Evolutionary conservation across 2,113 vertebrate species (phyloP).

Genomic region (Scatophagus argus): DNA sequence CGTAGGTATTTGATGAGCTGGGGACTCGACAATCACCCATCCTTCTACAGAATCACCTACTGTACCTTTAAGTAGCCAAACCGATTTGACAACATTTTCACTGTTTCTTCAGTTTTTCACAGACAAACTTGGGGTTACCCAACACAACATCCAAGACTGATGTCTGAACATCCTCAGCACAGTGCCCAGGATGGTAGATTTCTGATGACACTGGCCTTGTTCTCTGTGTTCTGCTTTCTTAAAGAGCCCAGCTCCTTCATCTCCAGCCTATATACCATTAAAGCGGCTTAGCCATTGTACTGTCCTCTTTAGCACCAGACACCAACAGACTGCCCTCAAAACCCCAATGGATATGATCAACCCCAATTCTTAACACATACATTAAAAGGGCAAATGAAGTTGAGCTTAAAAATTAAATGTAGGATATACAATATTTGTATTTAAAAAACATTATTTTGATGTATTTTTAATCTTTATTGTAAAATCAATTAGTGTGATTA

Average conservation of each 20-base stretch:
- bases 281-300: slow-evolving; percentile 51
- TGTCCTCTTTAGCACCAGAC: slow-evolving; percentile 15
- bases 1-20: no score
- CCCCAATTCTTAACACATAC: background rate
- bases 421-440: background rate
- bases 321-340: background rate
- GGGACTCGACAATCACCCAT: no score
- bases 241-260: slow-evolving; percentile 6
- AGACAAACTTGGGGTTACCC: no score
- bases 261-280: slow-evolving; percentile 12
- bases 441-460: background rate
- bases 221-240: background rate
- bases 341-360: background rate
- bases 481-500: background rate
- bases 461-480: no score
- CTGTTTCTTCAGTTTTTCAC: background rate
- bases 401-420: background rate
- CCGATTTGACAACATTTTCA: no score
- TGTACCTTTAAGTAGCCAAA: no score
- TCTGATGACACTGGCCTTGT: background rate
- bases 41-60: no score
- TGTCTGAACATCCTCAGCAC: background rate
- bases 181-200: background rate
- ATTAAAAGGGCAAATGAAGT: no score
- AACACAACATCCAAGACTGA: background rate